phyloP scores from a whole-genome alignment of 2,797 vertebrate species.

The Benthosema pterotum region DNA sequence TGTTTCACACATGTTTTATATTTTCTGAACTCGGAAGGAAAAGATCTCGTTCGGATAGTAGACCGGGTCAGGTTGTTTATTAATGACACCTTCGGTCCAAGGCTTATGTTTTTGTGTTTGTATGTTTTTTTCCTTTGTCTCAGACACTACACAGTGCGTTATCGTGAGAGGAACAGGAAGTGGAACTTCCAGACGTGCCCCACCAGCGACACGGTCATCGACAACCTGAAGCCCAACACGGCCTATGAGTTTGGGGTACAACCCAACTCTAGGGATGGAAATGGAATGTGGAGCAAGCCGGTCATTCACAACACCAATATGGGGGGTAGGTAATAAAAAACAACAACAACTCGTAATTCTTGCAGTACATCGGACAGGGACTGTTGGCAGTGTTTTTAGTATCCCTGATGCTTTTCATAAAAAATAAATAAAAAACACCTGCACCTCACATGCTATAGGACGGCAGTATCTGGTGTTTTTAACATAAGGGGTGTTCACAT shows the following conservation, averaged over 20 bases:
- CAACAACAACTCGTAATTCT: background rate
- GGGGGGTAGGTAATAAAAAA: conserved; percentile 27
- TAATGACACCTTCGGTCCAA: no score
- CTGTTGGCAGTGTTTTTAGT: no score
- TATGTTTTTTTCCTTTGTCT: conserved; percentile 24
- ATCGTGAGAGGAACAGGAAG: conserved; percentile 89
- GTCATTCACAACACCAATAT: conserved; percentile 85
- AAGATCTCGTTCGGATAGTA: no score
- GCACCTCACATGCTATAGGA: no score
- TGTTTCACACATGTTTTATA: no score
- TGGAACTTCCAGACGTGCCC: conserved; percentile 96
- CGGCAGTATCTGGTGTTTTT: no score
- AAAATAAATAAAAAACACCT: no score
- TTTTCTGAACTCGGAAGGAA: no score
- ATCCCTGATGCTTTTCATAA: no score
- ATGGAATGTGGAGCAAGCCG: conserved; percentile 89
- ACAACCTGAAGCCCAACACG: conserved; percentile 90
- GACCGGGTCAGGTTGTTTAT: no score
- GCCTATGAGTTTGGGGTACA: conserved; percentile 95
- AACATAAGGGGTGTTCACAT: no score
- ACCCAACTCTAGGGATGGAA: conserved; percentile 78
- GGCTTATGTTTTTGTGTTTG: no score
- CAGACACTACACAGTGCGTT: conserved; percentile 85
- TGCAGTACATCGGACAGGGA: conserved; percentile 1
- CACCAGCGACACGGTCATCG: conserved; percentile 91